phyloP scores from a whole-genome alignment of 2,113 vertebrate species.

The Shinisaurus crocodilurus region DNA sequence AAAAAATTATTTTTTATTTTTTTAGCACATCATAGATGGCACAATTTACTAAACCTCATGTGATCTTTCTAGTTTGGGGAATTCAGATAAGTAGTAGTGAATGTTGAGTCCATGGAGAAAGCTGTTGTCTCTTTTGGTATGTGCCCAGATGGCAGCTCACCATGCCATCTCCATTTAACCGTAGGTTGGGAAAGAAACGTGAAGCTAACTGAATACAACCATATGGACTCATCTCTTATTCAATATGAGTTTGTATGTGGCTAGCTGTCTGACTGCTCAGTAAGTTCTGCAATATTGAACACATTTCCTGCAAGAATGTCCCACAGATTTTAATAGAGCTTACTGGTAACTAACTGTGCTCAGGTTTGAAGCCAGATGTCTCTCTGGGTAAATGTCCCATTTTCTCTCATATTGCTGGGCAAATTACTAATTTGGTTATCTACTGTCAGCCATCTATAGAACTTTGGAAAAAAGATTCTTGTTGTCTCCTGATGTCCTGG shows the following conservation, averaged over 20 bases:
- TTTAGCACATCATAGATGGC: neutral
- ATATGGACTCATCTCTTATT: neutral
- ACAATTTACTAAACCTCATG: neutral
- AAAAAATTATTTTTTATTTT: conserved; percentile 38
- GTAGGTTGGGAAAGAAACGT: neutral
- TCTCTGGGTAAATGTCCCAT: neutral
- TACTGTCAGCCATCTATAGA: neutral
- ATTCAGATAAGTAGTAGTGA: neutral
- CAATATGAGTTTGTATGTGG: neutral
- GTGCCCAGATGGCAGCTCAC: neutral
- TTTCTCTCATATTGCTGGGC: neutral
- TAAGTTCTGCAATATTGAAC: neutral
- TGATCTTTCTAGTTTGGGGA: neutral
- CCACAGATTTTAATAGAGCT: neutral
- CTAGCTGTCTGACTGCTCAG: neutral
- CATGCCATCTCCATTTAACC: neutral
- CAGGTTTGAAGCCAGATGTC: neutral
- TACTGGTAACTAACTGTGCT: neutral
- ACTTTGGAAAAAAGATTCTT: neutral
- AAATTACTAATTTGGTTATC: neutral
- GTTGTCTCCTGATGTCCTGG: neutral
- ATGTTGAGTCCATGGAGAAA: neutral
- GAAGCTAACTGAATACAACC: neutral
- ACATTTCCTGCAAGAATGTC: neutral
- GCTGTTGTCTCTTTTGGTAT: neutral